Evolutionary conservation across 2,113 vertebrate genomes (phyloP), one percentile per base, ranked within the genome.

Genomic region (Phalacrocorax carbo): DNA sequence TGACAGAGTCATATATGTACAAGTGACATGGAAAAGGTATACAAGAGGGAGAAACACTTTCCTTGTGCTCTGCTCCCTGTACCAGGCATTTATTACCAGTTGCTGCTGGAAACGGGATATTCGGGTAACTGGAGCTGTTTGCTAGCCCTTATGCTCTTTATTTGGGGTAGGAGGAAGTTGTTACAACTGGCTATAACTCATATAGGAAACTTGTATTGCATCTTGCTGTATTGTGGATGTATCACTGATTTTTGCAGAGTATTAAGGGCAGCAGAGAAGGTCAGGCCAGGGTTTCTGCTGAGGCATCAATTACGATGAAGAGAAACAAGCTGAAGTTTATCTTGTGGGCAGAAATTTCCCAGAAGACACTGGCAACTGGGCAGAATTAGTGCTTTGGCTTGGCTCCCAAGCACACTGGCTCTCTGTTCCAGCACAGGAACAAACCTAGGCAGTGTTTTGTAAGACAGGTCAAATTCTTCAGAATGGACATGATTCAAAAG

Each of bases 311-410:
- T 95, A 83, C 9, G 15, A 61, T 89, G 70, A 96, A 93, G 93
- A 92, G 94, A 97, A 97, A 91, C 40, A 93, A 87, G 62, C 68
- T 14, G 40, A 96, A 93, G 66, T 96, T 97, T 94, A 94, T 93
- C 97, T 96, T 97, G 96, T 97, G 91, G 96, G 95, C 94, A 97
- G 87, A 97, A 94, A 83, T 92, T 94, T 95, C 96, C 95, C 96
- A 97, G 88, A 96, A 96, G 92, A 91, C 96, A 75, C 46, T 94
- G 86, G 82, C 58, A 85, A 15, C 11, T 94, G 93, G 93, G 90
- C 96, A 97, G 90, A 91, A 94, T 86, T 46, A 73, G 69, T 85
- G 70, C 34, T 52, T 94, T 98, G 97, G 96, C 93, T 72, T 70
- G 49, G 36, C 44, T 88, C 89, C 95, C 91, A 79, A 96, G 83